A percentile compares a stretch with the other conserved stretches of the same genome.
Evolutionary conservation across 2,888 invertebrate species (phyloP).

Genomic region (Notocelia uddmanniana): DNA sequence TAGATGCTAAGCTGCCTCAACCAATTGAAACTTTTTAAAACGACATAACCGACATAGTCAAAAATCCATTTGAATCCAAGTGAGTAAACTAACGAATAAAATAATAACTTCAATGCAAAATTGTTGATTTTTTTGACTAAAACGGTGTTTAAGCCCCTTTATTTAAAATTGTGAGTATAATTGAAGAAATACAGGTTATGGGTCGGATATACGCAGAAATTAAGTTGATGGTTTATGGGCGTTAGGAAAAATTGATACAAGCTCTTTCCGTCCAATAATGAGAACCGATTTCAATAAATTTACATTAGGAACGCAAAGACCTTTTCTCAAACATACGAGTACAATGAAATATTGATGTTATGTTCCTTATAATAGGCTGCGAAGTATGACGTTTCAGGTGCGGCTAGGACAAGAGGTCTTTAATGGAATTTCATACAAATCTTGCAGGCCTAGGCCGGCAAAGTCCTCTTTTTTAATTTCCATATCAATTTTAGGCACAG

Average conservation of each 20-base stretch:
- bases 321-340: too few species aligned
- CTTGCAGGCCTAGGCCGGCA: too few species aligned
- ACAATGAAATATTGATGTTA: too few species aligned
- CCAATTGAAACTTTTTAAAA: not conserved
- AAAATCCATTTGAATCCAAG: not conserved
- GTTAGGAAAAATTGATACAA: constrained; percentile 19
- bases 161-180: not conserved
- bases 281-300: not conserved
- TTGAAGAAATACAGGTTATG: constrained; percentile 5
- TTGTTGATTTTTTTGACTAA: not conserved
- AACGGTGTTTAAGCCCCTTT: not conserved
- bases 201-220: constrained; percentile 17
- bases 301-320: not conserved
- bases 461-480: too few species aligned
- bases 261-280: not conserved
- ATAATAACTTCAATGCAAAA: not conserved
- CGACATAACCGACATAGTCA: not conserved
- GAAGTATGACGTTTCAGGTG: too few species aligned
- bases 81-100: not conserved
- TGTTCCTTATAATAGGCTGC: too few species aligned
- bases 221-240: constrained; percentile 18
- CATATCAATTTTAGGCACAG: too few species aligned
- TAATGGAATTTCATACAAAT: too few species aligned
- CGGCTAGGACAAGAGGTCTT: too few species aligned
- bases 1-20: constrained; percentile 17